Evolutionary conservation across 2,888 invertebrate species (phyloP).

Genomic region (Bibio marci): DNA sequence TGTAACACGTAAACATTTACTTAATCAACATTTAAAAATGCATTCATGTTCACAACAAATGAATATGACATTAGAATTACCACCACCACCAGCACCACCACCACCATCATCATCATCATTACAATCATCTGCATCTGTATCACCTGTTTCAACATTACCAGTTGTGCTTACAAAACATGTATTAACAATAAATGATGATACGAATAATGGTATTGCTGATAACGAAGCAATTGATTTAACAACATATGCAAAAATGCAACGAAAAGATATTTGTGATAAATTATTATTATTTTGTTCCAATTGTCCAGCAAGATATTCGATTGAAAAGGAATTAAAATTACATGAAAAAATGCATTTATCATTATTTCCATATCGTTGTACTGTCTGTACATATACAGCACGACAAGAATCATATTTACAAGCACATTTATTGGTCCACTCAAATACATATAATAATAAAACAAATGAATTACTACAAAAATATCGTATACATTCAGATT

Average conservation of each 20-base stretch:
- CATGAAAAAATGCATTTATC: conserved; percentile 55
- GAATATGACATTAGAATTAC: not conserved
- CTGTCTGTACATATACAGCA: conserved; percentile 60
- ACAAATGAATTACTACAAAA: conserved; percentile 48
- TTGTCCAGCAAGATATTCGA: conserved; percentile 71
- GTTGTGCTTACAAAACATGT: too few relatives aligned
- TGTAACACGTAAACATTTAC: conserved; percentile 59
- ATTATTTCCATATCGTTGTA: conserved; percentile 47
- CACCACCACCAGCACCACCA: too few relatives aligned
- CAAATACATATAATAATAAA: conserved; percentile 60
- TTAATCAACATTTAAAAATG: conserved; percentile 69
- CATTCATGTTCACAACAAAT: conserved; percentile 35
- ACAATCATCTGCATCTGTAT: too few relatives aligned
- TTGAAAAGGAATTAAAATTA: conserved; percentile 51
- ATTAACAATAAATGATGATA: conserved; percentile 16
- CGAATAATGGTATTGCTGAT: conserved; percentile 14
- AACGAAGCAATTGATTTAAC: conserved; percentile 34
- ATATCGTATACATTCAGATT: conserved; percentile 43
- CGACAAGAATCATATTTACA: conserved; percentile 48
- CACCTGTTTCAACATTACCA: too few relatives aligned
- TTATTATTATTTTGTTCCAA: conserved; percentile 56
- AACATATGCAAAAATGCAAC: conserved; percentile 23
- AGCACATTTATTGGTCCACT: conserved; percentile 56
- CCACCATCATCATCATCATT: too few relatives aligned
- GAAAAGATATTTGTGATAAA: conserved; percentile 17